phyloP scores from a whole-genome alignment of 2,113 vertebrate species.

The Tyto alba region DNA sequence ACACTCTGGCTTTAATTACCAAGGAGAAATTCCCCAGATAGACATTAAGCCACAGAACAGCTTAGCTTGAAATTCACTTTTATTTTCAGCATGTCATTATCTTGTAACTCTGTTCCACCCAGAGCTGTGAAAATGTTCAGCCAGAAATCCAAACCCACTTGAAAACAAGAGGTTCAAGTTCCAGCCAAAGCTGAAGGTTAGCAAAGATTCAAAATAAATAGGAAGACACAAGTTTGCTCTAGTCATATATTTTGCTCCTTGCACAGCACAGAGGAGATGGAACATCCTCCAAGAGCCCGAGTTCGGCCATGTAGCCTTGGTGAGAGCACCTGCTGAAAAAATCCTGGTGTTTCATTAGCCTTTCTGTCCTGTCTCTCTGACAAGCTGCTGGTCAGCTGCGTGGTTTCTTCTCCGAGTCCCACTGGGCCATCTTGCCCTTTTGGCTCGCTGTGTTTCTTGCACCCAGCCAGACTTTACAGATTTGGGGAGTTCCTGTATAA shows the following conservation, averaged over 20 bases:
- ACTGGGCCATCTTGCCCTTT: background rate
- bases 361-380: background rate
- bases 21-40: constrained; percentile 45
- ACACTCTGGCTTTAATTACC: constrained; percentile 58
- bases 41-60: constrained; percentile 4
- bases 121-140: constrained; percentile 59
- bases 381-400: background rate
- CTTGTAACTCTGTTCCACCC: constrained; percentile 33
- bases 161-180: constrained; percentile 10
- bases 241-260: background rate
- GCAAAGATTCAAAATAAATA: background rate
- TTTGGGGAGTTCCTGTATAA: background rate
- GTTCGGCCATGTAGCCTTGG: background rate
- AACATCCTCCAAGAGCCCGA: background rate
- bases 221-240: background rate
- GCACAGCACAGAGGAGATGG: background rate
- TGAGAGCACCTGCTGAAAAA: background rate
- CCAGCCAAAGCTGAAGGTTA: constrained; percentile 24
- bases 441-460: fast-evolving
- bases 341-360: background rate
- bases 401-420: background rate
- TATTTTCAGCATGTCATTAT: constrained; percentile 18
- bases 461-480: background rate
- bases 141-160: constrained; percentile 24
- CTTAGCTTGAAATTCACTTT: background rate